Conservation (phyloP, 2,888 invertebrate genomes). For the Agrochola circellaris region DNA sequence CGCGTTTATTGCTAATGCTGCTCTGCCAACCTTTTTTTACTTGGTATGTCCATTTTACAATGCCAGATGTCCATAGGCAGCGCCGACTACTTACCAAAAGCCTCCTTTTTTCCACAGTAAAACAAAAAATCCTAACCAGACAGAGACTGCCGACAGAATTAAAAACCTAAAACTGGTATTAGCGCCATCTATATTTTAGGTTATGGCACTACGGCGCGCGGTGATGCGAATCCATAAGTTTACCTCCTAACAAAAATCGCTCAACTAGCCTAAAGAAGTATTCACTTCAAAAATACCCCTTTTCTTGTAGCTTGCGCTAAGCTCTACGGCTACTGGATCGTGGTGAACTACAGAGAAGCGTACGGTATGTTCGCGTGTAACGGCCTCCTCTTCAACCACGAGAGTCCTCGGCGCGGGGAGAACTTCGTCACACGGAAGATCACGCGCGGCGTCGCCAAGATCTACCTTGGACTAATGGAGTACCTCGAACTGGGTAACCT, state of each 20-base stretch:
- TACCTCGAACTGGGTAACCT: slow-evolving; percentile 97
- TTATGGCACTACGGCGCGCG: too few relatives aligned
- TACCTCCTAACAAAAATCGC: too few relatives aligned
- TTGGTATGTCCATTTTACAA: neutral
- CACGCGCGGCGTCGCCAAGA: slow-evolving; percentile 99
- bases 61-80: neutral
- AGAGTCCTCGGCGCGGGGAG: slow-evolving; percentile 98
- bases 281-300: too few relatives aligned
- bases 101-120: neutral
- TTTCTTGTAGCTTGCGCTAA: slow-evolving; percentile 95
- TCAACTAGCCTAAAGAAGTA: too few relatives aligned
- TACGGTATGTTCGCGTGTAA: slow-evolving; percentile 99
- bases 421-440: slow-evolving; percentile 99
- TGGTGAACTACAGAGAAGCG: slow-evolving; percentile 98
- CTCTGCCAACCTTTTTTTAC: too few relatives aligned
- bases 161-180: too few relatives aligned
- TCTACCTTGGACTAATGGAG: slow-evolving; percentile 96
- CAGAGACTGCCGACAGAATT: too few relatives aligned
- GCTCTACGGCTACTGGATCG: slow-evolving; percentile 98
- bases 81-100: neutral
- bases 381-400: slow-evolving; percentile 99
- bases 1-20: too few relatives aligned
- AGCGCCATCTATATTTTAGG: too few relatives aligned
- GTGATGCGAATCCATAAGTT: too few relatives aligned
- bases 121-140: neutral